Conservation (phyloP, 2,888 invertebrate species). For the Elysia crispata region DNA sequence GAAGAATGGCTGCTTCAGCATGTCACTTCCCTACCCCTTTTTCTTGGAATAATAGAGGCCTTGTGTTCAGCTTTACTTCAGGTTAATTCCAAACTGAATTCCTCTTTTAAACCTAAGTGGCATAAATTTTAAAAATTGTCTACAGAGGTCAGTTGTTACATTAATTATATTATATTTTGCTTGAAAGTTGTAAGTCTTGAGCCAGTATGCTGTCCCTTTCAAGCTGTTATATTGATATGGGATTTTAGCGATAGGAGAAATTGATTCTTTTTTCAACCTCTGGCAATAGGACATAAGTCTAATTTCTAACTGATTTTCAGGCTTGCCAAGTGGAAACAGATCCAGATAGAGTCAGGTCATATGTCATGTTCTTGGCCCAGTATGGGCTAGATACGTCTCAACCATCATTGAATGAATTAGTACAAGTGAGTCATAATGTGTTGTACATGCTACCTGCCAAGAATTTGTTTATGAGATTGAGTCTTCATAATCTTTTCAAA, state of each 20-base stretch:
- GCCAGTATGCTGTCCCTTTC: too few relatives aligned
- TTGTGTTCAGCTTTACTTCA: conserved; percentile 63
- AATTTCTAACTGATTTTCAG: conserved; percentile 71
- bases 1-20: conserved; percentile 77
- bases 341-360: conserved; percentile 88
- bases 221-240: too few relatives aligned
- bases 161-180: neutral
- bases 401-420: conserved; percentile 84
- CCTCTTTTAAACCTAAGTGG: too few relatives aligned
- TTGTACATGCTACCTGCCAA: too few relatives aligned
- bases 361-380: conserved; percentile 89
- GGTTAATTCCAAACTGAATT: too few relatives aligned
- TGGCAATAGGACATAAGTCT: too few relatives aligned
- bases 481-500: too few relatives aligned
- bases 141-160: conserved; percentile 76
- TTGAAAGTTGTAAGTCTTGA: too few relatives aligned
- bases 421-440: conserved; percentile 50
- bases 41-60: conserved; percentile 78
- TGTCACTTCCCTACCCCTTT: conserved; percentile 87
- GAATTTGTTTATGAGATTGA: too few relatives aligned
- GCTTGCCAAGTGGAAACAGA: conserved; percentile 95
- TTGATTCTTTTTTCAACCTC: too few relatives aligned
- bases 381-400: conserved; percentile 84
- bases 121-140: conserved; percentile 66
- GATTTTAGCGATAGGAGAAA: too few relatives aligned